Evolutionary conservation across 2,888 invertebrate genomes (phyloP), one percentile per base, ranked within the genome.

Genomic region (Phragmatobia fuliginosa): DNA sequence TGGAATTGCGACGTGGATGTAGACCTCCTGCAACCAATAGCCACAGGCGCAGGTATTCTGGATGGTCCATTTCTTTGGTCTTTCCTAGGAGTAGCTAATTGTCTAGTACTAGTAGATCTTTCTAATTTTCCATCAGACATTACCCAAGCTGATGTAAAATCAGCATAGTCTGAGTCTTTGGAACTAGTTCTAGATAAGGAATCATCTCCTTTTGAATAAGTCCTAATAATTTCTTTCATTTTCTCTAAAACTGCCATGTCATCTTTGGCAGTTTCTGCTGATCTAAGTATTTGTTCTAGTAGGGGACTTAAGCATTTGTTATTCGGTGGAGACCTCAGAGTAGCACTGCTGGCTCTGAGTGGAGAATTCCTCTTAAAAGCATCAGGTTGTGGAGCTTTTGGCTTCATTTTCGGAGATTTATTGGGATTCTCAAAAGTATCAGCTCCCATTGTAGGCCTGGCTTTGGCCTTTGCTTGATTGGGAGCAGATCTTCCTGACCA

Each of bases 171-270:
- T 2, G 96, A 96, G 70, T 96, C 93, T 62, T 96, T 96, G 5
- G 93, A 96, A 71, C 96, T 93, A 58, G 95, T 92, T 69, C 96
- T 87, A 2, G 94, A 94, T 78, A 95, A 82, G 18, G 93, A 92
- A 70, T 94, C 94, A 18, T 94, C 94, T 64, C 93, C 92, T 83
- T 92, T 93, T 4, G 95, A 95, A 76, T 92, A 95, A 21, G 92
- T 92, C 72, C 95, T 90, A 72, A 95, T 95, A 31, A 95, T 95
- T 71, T 97, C 97, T 85, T 97, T 97, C 92, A 98, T 96, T 87
- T 97, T 97, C 81, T 97, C 96, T 33, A 97, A 92, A 68, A 98
- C 97, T 75, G 96, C 94, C 8, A 96, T 96, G 83, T 98, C 97
- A 81, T 97, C 97, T 84, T 97, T 96, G 1, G 97, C 96, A 5